Evolutionary conservation across 2,113 vertebrate species (phyloP).

Genomic region (Erythrocebus patas): DNA sequence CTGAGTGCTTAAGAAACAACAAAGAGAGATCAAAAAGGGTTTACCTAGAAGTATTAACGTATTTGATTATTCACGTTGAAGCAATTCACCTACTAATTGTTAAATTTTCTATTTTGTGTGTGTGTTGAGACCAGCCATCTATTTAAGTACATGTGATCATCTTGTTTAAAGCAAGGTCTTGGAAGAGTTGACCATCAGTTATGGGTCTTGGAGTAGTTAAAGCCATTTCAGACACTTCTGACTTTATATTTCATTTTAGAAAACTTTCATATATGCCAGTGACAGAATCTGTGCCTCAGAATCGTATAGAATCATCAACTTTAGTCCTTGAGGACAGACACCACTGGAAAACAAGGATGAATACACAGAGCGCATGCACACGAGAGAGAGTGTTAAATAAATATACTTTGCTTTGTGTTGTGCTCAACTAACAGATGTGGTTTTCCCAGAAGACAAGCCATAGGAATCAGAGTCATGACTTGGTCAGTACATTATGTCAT

Average conservation of each 20-base stretch:
- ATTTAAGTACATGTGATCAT: not conserved
- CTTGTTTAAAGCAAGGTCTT: not conserved
- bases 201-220: not conserved
- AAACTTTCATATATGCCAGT: not conserved
- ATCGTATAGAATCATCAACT: not conserved
- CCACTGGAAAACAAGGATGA: not conserved
- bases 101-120: not conserved
- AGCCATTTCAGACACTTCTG: not conserved
- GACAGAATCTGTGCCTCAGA: not conserved
- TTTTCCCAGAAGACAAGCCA: not conserved
- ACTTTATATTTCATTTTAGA: not conserved
- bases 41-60: not conserved
- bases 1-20: not conserved
- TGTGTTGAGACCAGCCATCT: not conserved
- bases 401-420: not conserved
- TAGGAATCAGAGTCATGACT: not conserved
- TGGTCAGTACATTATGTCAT: not conserved
- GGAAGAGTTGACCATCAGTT: not conserved
- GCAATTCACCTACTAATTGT: not conserved
- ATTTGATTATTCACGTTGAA: slow-evolving; percentile 33
- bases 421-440: not conserved
- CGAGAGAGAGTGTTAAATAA: not conserved
- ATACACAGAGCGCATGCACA: no score
- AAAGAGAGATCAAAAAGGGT: not conserved
- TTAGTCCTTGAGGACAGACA: not conserved